Conservation (phyloP, 2,113 vertebrate species). For the Mobula hypostoma region DNA sequence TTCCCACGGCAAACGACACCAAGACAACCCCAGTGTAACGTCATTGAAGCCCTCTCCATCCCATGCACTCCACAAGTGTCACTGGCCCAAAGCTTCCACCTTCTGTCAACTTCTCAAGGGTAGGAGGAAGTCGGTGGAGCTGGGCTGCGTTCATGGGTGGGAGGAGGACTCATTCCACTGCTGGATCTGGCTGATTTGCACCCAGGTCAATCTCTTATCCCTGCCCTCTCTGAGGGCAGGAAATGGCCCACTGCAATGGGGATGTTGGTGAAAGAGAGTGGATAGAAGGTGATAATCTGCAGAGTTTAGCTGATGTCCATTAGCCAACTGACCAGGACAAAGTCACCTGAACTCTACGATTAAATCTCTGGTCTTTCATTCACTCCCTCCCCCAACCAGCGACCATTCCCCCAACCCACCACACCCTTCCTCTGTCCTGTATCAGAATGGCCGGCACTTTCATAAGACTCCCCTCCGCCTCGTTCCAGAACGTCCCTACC, state of each 20-base stretch:
- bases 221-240: neutral
- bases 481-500: neutral
- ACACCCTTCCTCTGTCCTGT: neutral
- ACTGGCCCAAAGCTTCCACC: too few species aligned
- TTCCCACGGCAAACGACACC: neutral
- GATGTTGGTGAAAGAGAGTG: neutral
- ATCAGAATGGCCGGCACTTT: neutral
- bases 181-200: neutral
- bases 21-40: neutral
- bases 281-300: neutral
- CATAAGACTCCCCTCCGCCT: too few species aligned
- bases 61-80: too few species aligned
- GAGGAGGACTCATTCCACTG: too few species aligned
- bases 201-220: neutral
- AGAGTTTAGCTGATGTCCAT: neutral
- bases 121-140: neutral
- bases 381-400: neutral
- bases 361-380: neutral
- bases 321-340: neutral
- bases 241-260: neutral
- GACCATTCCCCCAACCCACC: neutral
- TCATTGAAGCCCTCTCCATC: neutral
- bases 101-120: neutral
- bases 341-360: neutral
- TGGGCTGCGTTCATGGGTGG: accelerated